Conservation (phyloP, 2,797 vertebrate genomes). For the Hypotaenidia okinawae region DNA sequence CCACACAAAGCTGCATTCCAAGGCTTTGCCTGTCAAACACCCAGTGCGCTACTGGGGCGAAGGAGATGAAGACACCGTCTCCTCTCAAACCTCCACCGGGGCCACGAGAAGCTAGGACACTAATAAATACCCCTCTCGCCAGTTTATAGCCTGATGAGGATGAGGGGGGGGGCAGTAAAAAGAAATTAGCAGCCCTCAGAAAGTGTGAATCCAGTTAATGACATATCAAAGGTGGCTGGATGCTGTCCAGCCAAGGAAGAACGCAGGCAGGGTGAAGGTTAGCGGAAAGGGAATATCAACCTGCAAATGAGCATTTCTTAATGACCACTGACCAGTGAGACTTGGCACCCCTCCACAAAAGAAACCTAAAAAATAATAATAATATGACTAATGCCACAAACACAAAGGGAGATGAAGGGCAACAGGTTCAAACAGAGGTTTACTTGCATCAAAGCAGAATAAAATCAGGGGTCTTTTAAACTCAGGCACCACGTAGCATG, state of each 20-base stretch:
- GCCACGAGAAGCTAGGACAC: background rate
- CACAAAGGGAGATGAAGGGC: background rate
- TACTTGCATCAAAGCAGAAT: background rate
- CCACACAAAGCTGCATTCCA: background rate
- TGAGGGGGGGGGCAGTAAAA: background rate
- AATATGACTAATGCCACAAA: background rate
- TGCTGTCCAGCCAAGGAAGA: background rate
- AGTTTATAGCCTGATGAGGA: background rate
- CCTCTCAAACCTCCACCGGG: background rate
- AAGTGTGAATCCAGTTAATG: constrained; percentile 37
- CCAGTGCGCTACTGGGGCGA: background rate
- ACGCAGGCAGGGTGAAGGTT: background rate
- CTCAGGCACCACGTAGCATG: no score
- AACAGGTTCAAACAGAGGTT: background rate
- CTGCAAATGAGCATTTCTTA: constrained; percentile 48
- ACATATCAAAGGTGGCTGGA: background rate
- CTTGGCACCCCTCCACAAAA: background rate
- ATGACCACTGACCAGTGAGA: background rate
- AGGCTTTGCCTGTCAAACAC: background rate
- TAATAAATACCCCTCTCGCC: background rate
- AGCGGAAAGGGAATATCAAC: constrained; percentile 7
- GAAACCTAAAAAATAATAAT: background rate
- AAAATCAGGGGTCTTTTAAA: background rate
- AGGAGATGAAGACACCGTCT: background rate
- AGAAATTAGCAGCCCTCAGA: constrained; percentile 24